A percentile compares a stretch with the other conserved stretches of the same genome.
These are phyloP conservation scores for Prionace glauca DNA, from an alignment of 2,797 vertebrate genomes.

Conservation along the genomic window DNA sequence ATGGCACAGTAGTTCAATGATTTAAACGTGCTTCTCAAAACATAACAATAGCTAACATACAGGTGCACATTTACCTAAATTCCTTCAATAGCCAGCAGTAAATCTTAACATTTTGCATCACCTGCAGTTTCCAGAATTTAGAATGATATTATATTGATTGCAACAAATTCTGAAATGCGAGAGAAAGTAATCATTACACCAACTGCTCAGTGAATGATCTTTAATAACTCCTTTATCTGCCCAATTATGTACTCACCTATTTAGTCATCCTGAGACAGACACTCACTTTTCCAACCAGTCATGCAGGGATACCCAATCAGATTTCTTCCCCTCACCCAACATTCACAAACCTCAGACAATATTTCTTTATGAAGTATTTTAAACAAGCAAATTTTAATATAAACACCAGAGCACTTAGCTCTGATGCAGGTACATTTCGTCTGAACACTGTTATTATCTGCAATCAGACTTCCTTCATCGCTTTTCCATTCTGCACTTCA, in stretches of 20 bases:
- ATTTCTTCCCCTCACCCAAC: not conserved
- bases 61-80: not conserved
- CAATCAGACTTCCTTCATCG: not conserved
- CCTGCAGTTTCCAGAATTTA: not conserved
- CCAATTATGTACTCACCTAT: not conserved
- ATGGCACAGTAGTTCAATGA: not conserved
- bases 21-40: not conserved
- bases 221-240: no score
- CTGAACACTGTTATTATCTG: not conserved
- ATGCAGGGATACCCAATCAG: no score
- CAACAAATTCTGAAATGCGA: not conserved
- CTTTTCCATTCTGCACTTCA: not conserved
- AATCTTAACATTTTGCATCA: not conserved
- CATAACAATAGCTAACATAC: not conserved
- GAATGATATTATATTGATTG: not conserved
- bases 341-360: not conserved
- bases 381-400: not conserved
- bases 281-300: not conserved
- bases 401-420: not conserved
- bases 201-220: not conserved
- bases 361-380: conserved; percentile 1
- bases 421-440: not conserved
- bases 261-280: not conserved
- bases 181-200: not conserved
- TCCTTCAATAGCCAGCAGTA: no score